A percentile compares a stretch with the other conserved stretches of the same genome.
Evolutionary conservation across 2,797 vertebrate genomes (phyloP).

Genomic region (Dromococcyx pavoninus): DNA sequence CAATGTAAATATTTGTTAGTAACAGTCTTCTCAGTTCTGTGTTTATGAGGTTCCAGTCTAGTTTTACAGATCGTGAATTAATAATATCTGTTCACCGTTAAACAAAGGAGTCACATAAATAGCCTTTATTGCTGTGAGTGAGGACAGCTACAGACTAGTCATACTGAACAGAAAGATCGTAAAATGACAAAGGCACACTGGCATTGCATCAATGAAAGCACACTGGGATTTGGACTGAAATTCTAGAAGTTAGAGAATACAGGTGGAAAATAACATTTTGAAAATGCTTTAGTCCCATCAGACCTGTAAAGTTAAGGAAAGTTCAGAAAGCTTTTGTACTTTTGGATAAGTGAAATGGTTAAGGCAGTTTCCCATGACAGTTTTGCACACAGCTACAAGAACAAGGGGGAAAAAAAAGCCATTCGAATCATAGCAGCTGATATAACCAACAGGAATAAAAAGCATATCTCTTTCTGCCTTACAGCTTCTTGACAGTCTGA

Average conservation of each 20-base stretch:
- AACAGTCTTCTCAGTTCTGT: not conserved
- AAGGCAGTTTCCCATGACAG: not conserved
- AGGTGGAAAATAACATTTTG: not conserved
- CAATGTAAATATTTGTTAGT: not conserved
- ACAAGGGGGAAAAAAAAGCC: not conserved
- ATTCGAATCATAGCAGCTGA: not conserved
- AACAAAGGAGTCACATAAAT: not conserved
- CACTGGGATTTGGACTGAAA: not conserved
- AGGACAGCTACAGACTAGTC: not conserved
- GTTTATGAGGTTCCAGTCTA: not conserved
- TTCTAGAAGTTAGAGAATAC: not conserved
- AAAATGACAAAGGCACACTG: not conserved
- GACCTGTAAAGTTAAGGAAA: not conserved
- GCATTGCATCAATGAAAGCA: not conserved
- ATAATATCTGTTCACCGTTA: not conserved
- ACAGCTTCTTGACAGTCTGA: not conserved
- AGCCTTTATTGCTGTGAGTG: not conserved
- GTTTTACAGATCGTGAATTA: not conserved
- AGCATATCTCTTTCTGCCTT: not conserved
- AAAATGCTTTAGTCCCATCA: not conserved
- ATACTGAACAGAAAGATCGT: not conserved
- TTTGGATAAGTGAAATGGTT: constrained; percentile 4
- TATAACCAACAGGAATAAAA: not conserved
- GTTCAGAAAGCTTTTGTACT: not conserved
- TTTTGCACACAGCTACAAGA: not conserved